Evolutionary conservation across 2,113 vertebrate genomes (phyloP), one percentile per base, ranked within the genome.

Genomic region (Eonycteris spelaea): DNA sequence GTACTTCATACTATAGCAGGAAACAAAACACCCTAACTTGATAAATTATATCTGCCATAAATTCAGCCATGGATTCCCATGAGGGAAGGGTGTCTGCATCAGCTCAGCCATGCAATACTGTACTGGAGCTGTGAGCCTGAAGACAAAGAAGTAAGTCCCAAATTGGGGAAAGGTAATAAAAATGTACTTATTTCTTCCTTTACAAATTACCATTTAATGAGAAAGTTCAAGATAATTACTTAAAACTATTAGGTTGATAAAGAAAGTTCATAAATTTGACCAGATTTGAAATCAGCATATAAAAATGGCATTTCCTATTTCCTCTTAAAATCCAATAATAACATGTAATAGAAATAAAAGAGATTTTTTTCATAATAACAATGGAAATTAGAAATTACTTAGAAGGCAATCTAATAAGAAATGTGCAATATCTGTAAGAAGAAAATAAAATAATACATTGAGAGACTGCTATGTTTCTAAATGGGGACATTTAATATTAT

Each of bases 11-110:
- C 35, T 61, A 78, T 94, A 88, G 86, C 59, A 67, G 35, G 75
- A 53, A 65, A 89, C 38, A 84, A 97, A 84, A 77, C 16, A 73
- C 6, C 45, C 71, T 67, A 65, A 43, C 24, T 59, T 85, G 75
- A 48, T 65, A 75, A 80, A 53, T 79, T 6, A 35, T 40, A 30
- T 35, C 57, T 88, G 14, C 51, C 67, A 55, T 85, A 57, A 59
- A 51, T 77, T 71, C 55, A 91, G 45, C 68, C 57, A 65, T 43
- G 51, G 55, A n/a, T 70, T 93, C 51, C n/a, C n/a, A n/a, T n/a
- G 35, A 5, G 6, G 63, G 15, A 18, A 18, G 3, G 4, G 1
- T 38, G 2, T 40, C n/a, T 59, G 10, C 1, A 6, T 18, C 35
- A 53, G 9, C 59, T 77, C 71, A 51, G 12, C 45, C 61, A 3